These are phyloP conservation scores for Rhyacophila evoluta DNA, from an alignment of 2,888 invertebrate genomes.

Conservation along the genomic window DNA sequence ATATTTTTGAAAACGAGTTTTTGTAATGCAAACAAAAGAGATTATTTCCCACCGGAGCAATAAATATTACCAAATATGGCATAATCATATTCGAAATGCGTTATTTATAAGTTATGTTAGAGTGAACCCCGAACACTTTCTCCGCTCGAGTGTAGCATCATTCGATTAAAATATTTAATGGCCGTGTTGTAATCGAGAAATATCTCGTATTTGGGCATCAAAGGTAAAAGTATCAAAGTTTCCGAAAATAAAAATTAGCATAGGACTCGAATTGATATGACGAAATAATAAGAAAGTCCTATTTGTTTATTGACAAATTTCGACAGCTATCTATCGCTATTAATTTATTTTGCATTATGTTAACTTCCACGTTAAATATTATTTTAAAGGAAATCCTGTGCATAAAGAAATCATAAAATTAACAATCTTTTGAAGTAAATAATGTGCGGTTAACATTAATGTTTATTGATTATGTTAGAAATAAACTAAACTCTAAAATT, in stretches of 20 bases:
- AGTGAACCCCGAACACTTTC: background rate
- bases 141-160: constrained; percentile 7
- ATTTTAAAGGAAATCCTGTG: no score
- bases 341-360: no score
- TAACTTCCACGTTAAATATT: no score
- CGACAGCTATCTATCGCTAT: no score
- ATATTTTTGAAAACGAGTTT: background rate
- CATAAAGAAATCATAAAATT: no score
- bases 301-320: no score
- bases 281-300: background rate
- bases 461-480: no score
- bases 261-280: background rate
- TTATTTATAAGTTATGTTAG: background rate
- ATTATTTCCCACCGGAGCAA: constrained; percentile 2
- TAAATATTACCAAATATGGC: constrained; percentile 2
- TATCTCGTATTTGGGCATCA: background rate
- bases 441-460: no score
- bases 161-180: constrained; percentile 8
- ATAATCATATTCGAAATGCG: constrained; percentile 1
- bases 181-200: background rate
- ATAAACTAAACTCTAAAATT: no score
- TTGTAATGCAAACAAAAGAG: background rate
- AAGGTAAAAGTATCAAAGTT: background rate
- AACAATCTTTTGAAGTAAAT: no score
- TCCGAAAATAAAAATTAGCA: background rate